Conservation (phyloP, 92 coral and sea anemone species). For the Hydrozoanthus gracilis region DNA sequence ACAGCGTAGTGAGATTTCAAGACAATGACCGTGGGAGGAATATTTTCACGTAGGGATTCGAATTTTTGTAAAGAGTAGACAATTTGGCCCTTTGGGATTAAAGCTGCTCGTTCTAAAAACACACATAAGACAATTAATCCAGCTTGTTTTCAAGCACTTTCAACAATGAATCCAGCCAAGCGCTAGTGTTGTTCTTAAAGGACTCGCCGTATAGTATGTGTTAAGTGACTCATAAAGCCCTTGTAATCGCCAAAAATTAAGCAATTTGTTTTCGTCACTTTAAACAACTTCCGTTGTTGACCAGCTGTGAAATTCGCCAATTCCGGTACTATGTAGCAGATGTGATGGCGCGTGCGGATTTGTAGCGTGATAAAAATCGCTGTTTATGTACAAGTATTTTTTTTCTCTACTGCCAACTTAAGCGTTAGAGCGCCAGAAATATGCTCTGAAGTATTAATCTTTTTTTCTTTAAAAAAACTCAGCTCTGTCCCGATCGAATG, state of each 20-base stretch:
- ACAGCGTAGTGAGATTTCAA: background rate
- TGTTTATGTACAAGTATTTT: no score
- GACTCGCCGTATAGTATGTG: background rate
- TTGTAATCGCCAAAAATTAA: constrained; percentile 14
- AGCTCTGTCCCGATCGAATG: no score
- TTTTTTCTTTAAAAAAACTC: no score
- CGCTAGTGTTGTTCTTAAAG: no score
- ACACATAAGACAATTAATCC: background rate
- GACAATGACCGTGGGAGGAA: constrained; percentile 37
- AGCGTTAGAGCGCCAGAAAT: no score
- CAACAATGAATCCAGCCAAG: background rate
- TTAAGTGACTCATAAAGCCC: background rate
- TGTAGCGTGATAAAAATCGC: no score
- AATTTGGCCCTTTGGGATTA: constrained; percentile 23
- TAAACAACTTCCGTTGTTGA: constrained; percentile 29
- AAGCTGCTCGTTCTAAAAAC: background rate
- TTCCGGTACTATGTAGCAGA: constrained; percentile 24
- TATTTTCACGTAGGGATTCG: constrained; percentile 48
- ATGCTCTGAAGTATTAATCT: no score
- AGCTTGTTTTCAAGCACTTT: background rate
- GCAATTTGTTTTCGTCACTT: constrained; percentile 12
- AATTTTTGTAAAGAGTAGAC: background rate
- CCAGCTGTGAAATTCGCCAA: constrained; percentile 13
- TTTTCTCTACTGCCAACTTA: no score
- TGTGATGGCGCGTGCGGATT: background rate